Evolutionary conservation across 2,113 vertebrate genomes (phyloP).

Genomic region (Catharus minimus): DNA sequence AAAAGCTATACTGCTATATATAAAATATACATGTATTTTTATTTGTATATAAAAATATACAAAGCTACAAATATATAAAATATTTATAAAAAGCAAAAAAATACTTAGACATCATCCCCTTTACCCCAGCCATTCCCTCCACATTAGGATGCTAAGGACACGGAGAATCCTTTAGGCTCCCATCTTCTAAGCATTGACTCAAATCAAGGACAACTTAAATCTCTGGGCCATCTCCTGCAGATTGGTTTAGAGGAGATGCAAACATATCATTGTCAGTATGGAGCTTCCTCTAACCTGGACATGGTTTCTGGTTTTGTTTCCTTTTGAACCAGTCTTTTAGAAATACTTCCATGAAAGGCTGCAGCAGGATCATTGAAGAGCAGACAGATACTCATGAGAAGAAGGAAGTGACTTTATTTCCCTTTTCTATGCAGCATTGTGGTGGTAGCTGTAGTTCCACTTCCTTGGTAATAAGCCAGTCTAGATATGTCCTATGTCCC

Average conservation of each 20-base stretch:
- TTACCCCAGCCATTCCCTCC: background rate
- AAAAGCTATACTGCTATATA: background rate
- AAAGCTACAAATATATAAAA: background rate
- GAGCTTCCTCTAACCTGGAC: background rate
- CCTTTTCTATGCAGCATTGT: rapidly evolving
- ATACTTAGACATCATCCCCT: background rate
- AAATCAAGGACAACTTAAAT: background rate
- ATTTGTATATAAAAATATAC: no score
- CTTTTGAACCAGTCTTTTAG: background rate
- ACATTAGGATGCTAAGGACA: background rate
- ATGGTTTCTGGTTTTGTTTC: background rate
- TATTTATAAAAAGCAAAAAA: background rate
- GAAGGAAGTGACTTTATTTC: background rate
- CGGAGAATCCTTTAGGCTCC: background rate
- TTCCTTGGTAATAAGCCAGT: background rate
- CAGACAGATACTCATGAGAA: background rate
- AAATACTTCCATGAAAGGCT: no score
- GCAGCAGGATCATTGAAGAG: background rate
- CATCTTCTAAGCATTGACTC: background rate
- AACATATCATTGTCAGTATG: rapidly evolving
- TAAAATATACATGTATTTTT: no score
- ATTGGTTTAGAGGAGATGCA: rapidly evolving
- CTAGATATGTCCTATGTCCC: rapidly evolving
- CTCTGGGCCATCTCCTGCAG: background rate
- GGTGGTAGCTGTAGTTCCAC: background rate